Conservation (phyloP, 2,113 vertebrate species). For the Otolemur garnettii region DNA sequence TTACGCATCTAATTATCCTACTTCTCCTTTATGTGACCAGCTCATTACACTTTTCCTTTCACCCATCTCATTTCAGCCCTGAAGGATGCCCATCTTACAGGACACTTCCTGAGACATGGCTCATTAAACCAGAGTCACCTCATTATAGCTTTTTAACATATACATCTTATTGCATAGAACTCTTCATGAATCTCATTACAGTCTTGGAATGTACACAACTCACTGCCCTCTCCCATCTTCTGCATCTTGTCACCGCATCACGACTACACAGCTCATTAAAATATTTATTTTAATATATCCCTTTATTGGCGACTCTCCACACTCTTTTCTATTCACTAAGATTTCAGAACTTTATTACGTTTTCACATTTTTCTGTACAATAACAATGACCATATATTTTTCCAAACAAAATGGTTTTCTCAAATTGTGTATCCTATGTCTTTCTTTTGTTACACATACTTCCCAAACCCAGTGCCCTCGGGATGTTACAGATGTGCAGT, state of each 20-base stretch:
- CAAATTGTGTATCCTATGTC: background rate
- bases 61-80: conserved; percentile 79
- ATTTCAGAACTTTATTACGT: conserved; percentile 19
- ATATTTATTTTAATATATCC: conserved; percentile 55
- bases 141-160: conserved; percentile 78
- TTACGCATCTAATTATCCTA: conserved; percentile 82
- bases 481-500: background rate
- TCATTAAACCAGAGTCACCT: conserved; percentile 74
- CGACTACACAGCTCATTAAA: conserved; percentile 65
- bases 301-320: background rate
- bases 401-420: background rate
- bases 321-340: background rate
- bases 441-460: conserved; percentile 29
- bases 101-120: conserved; percentile 65
- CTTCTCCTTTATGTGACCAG: conserved; percentile 75
- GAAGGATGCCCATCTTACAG: conserved; percentile 78
- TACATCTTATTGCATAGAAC: conserved; percentile 70
- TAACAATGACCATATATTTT: background rate
- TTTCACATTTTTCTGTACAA: background rate
- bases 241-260: conserved; percentile 24
- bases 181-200: conserved; percentile 76
- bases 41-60: conserved; percentile 78
- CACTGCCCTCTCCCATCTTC: background rate
- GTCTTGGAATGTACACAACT: conserved; percentile 45
- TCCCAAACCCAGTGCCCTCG: background rate